Conservation (phyloP, 2,113 vertebrate genomes). For the Pantherophis guttatus region DNA sequence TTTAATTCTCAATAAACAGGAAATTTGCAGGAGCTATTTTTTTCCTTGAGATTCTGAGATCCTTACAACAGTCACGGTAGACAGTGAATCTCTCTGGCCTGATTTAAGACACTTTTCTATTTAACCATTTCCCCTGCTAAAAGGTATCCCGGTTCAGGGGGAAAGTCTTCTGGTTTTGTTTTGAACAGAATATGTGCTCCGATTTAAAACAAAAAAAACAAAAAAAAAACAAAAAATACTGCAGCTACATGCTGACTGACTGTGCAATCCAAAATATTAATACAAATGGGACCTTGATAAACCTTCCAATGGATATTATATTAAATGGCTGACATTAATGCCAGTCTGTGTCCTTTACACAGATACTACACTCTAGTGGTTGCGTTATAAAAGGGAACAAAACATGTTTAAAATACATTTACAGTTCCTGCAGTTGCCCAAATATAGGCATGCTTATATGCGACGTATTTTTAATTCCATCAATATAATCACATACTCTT, state of each 20-base stretch:
- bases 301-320: slow-evolving; percentile 56
- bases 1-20: background rate
- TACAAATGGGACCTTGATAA: slow-evolving; percentile 47
- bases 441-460: background rate
- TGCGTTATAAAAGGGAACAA: slow-evolving; percentile 68
- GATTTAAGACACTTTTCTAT: background rate
- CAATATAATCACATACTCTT: background rate
- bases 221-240: background rate
- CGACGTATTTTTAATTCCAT: background rate
- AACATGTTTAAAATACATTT: slow-evolving; percentile 70
- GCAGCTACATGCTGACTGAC: background rate
- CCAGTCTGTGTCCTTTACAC: slow-evolving; percentile 62
- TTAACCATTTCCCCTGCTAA: background rate
- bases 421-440: slow-evolving; percentile 62
- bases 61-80: background rate
- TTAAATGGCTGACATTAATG: slow-evolving; percentile 73
- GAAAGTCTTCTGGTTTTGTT: background rate
- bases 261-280: slow-evolving; percentile 37
- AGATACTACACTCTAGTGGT: slow-evolving; percentile 48
- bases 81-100: background rate
- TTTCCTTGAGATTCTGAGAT: background rate
- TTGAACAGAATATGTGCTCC: background rate
- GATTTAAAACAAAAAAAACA: no score
- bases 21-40: background rate
- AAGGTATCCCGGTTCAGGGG: background rate